A percentile compares a stretch with the other conserved stretches of the same genome.
phyloP scores from a whole-genome alignment of 2,888 invertebrate species.

The Drosophila longiperda region DNA sequence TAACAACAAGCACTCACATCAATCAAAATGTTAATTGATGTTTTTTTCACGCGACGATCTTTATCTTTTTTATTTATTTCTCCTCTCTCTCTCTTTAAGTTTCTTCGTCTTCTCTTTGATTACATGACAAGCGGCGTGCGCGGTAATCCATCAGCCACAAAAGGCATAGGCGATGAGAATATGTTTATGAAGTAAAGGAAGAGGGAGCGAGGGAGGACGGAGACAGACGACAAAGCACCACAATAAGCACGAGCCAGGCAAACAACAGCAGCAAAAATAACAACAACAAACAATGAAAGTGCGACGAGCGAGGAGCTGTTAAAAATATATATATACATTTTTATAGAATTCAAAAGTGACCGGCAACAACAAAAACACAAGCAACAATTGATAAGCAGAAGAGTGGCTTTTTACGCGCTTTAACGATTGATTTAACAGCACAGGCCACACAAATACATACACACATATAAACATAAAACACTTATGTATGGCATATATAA shows the following conservation, averaged over 20 bases:
- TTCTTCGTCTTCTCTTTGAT: conserved; percentile 46
- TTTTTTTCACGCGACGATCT: conserved; percentile 51
- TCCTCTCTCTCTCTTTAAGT: not conserved
- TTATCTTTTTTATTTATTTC: conserved; percentile 42
- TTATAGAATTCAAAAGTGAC: conserved; percentile 51
- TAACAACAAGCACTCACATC: conserved; percentile 54
- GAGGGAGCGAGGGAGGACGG: not conserved
- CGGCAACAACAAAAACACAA: conserved; percentile 31
- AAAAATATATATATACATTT: conserved; percentile 51
- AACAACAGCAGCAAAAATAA: conserved; percentile 36
- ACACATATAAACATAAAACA: conserved; percentile 29
- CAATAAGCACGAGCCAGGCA: conserved; percentile 71
- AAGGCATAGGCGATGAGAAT: conserved; percentile 16
- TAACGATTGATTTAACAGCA: conserved; percentile 78
- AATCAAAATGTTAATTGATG: conserved; percentile 78
- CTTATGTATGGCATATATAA: conserved; percentile 24
- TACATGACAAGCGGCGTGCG: conserved; percentile 74
- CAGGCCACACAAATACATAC: conserved; percentile 56
- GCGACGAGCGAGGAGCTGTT: conserved; percentile 45
- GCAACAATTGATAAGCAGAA: conserved; percentile 29
- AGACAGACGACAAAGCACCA: conserved; percentile 44
- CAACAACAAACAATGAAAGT: conserved; percentile 37
- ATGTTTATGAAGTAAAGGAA: conserved; percentile 5
- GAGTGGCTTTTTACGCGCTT: conserved; percentile 61
- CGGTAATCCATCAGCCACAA: conserved; percentile 69